Base-by-base conservation (phyloP, 2,888 invertebrate genomes). In the Drosophila niveifrons region DNA sequence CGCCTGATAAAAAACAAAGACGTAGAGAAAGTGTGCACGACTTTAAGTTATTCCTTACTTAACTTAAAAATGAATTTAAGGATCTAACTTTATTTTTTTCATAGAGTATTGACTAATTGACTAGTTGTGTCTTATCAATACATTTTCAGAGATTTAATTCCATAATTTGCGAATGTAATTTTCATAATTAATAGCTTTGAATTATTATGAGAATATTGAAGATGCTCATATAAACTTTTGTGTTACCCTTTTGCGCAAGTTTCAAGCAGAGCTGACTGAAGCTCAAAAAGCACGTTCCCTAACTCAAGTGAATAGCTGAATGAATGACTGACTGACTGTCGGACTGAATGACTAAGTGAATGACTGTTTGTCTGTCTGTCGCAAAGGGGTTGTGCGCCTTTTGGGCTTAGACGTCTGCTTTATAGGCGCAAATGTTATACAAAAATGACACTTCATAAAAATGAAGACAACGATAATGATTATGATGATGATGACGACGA, bases 361-460 rank as follows among this genome's bases (percentile, higher is more conserved):
- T 41, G 41, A 29, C 43, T 36, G 57, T 46, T 50, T 31, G 39
- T 48, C 48, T 13, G 53, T 52, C 50, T 48, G 51, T 46, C 18
- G 51, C 6, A 13, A 75, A 75, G 73, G 76, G 82, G 76, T 67
- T 74, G 76, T 64, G 57, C 55, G 66, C 52, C 64, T 66, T 80
- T 69, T 67, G 72, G 61, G 56, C 62, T 80, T 82, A 80, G 74
- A 80, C 85, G 63, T 67, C 58, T 63, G 69, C 61, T 77, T 79
- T 82, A 77, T 82, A 82, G 83, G 82, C 83, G 83, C 75, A 80
- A 83, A 83, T 73, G 80, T 58, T 79, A 77, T 78, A 85, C 81
- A 80, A 73, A 84, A 83, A 83, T 85, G 82, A 80, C 84, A 85
- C 85, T 85, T 86, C 84, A 86, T 85, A 84, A 86, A 83, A 86